Base-by-base conservation (phyloP, 2,888 invertebrate species). In the Hoplodrina blanda region DNA sequence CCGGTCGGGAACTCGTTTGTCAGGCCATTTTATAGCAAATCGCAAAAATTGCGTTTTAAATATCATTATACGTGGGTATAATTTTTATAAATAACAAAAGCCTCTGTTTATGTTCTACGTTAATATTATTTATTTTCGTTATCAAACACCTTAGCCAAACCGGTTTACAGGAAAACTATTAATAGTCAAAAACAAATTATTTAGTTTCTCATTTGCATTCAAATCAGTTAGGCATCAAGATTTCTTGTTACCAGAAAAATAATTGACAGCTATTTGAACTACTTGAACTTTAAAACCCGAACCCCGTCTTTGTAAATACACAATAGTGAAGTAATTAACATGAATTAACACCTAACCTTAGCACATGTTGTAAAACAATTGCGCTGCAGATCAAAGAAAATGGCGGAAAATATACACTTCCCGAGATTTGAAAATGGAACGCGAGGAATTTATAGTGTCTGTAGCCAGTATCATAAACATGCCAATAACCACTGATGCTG, bases 401-500 rank as follows among this genome's bases (percentile, higher is more conserved):
- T 73, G 53, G 52, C 69, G 53, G 69, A 76, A 85, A 81, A 73
- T 64, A 64, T 77, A 75, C 63, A 73, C 67, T 57, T 54, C 17
- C 61, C 64, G 66, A 68, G 41, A 75, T 62, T 73, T 76, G 59
- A 62, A 85, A 84, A 78, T 80, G 74, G 81, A 77, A 76, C 83
- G 77, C 61, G 54, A 76, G 57, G 76, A 83, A 82, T 85, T 84
- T 82, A 73, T 78, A 80, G 71, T 67, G 79, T 68, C 66, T 74
- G 80, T 77, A 86, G 81, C 76, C 77, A 75, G 81, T 76, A 78
- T 84, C 76, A 84, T 88, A 85, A 88, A 87, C 83, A 86, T 87
- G 87, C 84, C 88, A 90, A 89, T 90, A 87, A 75, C 78, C 68
- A 75, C 78, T 69, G 83, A 81, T 68, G 82, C 76, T 83, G 81